Evolutionary conservation across 2,113 vertebrate species (phyloP), one percentile per base, ranked within the genome.

Genomic region (Hippocampus mohnikei): DNA sequence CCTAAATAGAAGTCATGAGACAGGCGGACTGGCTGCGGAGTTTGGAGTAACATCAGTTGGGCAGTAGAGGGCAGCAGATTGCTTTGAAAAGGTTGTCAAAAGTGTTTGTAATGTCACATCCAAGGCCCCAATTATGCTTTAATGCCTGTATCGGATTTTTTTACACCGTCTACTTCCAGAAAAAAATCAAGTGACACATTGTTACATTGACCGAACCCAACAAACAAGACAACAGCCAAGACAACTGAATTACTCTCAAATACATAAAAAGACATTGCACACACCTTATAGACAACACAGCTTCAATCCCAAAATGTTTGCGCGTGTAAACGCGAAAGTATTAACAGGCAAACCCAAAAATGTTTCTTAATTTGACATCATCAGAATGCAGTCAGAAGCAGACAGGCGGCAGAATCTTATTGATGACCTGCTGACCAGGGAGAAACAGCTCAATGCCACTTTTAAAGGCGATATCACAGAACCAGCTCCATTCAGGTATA

Each of bases 371-470:
- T 59, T 1, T 41, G 53, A 12, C 65, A 11, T 20, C 52, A 16
- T 44, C 88, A 99, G 97, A 88, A 97, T 96, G 1, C 96, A 97
- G 76, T 91, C 95, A 44, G 96, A 99, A 91, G 95, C 95, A 1
- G 96, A 98, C 85, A 92, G 95, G 72, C 94, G 96, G 81, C 97
- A 98, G 90, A 97, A 93, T 70, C 85, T 98, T 4, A 79, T 99
- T 84, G 97, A 99, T 2, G 94, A 97, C 8, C 94, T 99, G 20
- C 86, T 96, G 56, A 98, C 96, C 0, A 90, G 93, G 72, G 95
- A 99, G 77, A 94, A 91, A 64, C 94, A 94, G 9, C 95, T 99
- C 1, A 93, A 95, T 70, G 91, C 93, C 0, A 94, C 93, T 20
- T 97, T 95, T 71, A 96, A 90, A 89, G 94, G 93, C 1, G 95